These are phyloP conservation scores for Pediacus dermestoides DNA, from an alignment of 2,888 invertebrate genomes.

Conservation along the genomic window DNA sequence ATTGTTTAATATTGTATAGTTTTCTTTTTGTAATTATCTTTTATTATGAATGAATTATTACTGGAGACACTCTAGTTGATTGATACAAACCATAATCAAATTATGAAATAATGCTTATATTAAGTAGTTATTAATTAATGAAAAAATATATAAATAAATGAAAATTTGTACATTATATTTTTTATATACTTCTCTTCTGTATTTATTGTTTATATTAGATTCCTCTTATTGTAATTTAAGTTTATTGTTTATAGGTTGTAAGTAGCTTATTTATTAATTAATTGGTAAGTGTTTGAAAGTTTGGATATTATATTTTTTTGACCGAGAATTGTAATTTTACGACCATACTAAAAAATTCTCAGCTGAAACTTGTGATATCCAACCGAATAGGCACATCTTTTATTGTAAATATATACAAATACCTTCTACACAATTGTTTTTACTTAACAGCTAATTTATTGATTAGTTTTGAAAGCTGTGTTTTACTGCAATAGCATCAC, in stretches of 20 bases:
- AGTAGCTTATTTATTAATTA: slow-evolving; percentile 30
- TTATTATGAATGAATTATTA: too few species aligned
- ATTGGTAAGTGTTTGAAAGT: too few species aligned
- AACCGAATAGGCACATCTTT: not conserved
- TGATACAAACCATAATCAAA: slow-evolving; percentile 26
- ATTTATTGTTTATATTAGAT: slow-evolving; percentile 43
- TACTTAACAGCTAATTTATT: too few species aligned
- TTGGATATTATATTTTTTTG: slow-evolving; percentile 22
- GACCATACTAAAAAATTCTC: slow-evolving; percentile 7
- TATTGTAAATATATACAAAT: too few species aligned
- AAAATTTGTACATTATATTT: slow-evolving; percentile 45
- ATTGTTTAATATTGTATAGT: too few species aligned
- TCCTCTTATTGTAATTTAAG: slow-evolving; percentile 11
- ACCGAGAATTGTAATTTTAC: slow-evolving; percentile 3
- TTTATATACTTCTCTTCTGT: slow-evolving; percentile 39
- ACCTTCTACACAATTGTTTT: too few species aligned
- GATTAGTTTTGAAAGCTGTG: too few species aligned
- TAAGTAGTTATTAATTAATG: slow-evolving; percentile 33
- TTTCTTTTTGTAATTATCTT: too few species aligned
- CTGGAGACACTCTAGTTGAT: slow-evolving; percentile 3
- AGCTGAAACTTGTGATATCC: slow-evolving; percentile 12
- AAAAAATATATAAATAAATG: slow-evolving; percentile 25
- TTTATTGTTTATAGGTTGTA: slow-evolving; percentile 30
- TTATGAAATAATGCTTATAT: slow-evolving; percentile 34
- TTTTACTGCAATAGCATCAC: slow-evolving; percentile 26